Evolutionary conservation across 1,140 invertebrate species (phyloP).

Genomic region (Drosophila malerkotliana): DNA sequence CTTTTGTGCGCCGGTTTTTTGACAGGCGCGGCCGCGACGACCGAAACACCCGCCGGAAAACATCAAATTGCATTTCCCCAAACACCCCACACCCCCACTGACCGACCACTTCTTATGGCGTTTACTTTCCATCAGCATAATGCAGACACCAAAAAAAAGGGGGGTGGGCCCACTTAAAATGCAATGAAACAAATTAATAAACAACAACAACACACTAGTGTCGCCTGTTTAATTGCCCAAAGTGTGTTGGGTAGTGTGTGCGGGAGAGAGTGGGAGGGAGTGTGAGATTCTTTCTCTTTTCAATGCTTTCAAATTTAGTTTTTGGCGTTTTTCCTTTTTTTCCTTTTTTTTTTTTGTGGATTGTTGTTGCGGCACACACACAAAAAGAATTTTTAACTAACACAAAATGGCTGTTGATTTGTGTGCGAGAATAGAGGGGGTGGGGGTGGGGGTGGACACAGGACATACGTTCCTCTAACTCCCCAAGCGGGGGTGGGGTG

Average conservation of each 20-base stretch:
- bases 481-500: neutral
- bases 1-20: conserved; percentile 62
- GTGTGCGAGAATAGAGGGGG: conserved; percentile 5
- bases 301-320: conserved; percentile 71
- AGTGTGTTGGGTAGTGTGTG: conserved; percentile 4
- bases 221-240: conserved; percentile 56
- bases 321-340: conserved; percentile 47
- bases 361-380: conserved; percentile 28
- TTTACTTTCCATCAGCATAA: conserved; percentile 55
- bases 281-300: neutral
- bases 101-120: conserved; percentile 27
- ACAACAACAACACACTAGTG: conserved; percentile 38
- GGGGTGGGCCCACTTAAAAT: conserved; percentile 55
- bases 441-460: neutral
- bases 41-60: conserved; percentile 11
- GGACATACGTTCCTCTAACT: conserved; percentile 9
- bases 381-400: conserved; percentile 83
- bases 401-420: conserved; percentile 76
- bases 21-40: conserved; percentile 38
- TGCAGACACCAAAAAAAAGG: conserved; percentile 19
- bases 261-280: neutral
- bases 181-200: conserved; percentile 72
- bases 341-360: conserved; percentile 21
- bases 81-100: neutral
- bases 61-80: conserved; percentile 45